Base-by-base conservation (phyloP, 2,113 vertebrate genomes). In the Halichoerus grypus region DNA sequence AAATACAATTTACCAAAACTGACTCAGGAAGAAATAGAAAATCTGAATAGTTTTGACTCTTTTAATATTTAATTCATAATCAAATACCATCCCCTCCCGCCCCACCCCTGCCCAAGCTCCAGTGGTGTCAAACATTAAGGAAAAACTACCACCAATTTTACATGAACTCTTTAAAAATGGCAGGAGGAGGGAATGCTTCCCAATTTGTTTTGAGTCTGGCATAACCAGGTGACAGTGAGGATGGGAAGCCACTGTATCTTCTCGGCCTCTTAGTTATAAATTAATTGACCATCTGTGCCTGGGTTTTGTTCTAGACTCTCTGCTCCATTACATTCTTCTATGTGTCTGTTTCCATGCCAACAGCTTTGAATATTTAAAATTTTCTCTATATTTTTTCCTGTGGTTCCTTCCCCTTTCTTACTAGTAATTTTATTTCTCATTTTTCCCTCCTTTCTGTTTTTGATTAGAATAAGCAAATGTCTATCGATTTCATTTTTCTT, bases 11-110 rank as follows among this genome's bases (percentile, higher is more conserved):
- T 49, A 39, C 19, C 59, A 36, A 95, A 59, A 69, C 46, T 26
- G 7, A 84, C 65, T 81, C 39, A 92, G 72, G n/a, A 74, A 81
- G 71, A 81, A 76, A n/a, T 26, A 96, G 59, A 86, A 89, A 81
- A 71, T 79, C 26, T 71, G 57, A 96, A 65, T 87, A 82, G n/a
- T 24, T 94, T 89, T 46, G 76, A 76, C 28, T 67, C 3, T 81
- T 26, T 63, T 63, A 63, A 92, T 63, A 91, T 42, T 94, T 91
- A 76, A 91, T 69, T 87, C 2, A 26, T 83, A 67, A 31, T 88
- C 31, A 72, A 93, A 72, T 72, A 57, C 5, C 33, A 15, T 76
- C 39, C 24, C 26, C 26, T 5, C 31, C 57, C 7, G 3, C 26
- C 7, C 26, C 0, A 5, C 55, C 36, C 69, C 69, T 22, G 9